A percentile compares a stretch with the other conserved stretches of the same genome.
phyloP scores from a whole-genome alignment of 2,888 invertebrate genomes.

The Mimas tiliae region DNA sequence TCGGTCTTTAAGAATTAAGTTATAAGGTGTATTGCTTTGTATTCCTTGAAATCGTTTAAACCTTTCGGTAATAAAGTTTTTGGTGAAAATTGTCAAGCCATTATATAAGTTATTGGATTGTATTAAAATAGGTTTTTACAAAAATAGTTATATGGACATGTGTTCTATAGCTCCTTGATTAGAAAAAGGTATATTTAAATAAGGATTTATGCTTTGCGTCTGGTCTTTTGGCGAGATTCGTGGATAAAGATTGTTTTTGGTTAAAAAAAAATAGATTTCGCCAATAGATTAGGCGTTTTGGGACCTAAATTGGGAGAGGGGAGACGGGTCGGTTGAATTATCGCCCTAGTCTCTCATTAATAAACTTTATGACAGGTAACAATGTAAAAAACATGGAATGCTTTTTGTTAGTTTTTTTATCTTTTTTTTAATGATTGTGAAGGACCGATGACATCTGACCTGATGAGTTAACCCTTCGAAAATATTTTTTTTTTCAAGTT shows the following conservation, averaged over 20 bases:
- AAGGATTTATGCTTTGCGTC: slow-evolving; percentile 84
- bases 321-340: slow-evolving; percentile 50
- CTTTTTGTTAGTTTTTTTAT: slow-evolving; percentile 40
- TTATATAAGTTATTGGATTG: slow-evolving; percentile 44
- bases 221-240: slow-evolving; percentile 82
- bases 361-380: slow-evolving; percentile 26
- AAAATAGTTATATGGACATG: slow-evolving; percentile 41
- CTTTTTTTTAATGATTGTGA: slow-evolving; percentile 27
- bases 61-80: slow-evolving; percentile 38
- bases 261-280: slow-evolving; percentile 66
- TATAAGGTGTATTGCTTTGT: slow-evolving; percentile 38
- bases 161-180: slow-evolving; percentile 43
- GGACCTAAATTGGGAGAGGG: slow-evolving; percentile 59
- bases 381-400: slow-evolving; percentile 13
- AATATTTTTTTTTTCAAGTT: background rate
- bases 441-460: slow-evolving; percentile 19
- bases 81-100: slow-evolving; percentile 35
- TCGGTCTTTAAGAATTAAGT: slow-evolving; percentile 29
- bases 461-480: slow-evolving; percentile 3
- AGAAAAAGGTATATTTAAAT: slow-evolving; percentile 78
- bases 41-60: slow-evolving; percentile 42
- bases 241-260: slow-evolving; percentile 74
- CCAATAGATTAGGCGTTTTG: slow-evolving; percentile 61
- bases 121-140: slow-evolving; percentile 44
- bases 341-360: slow-evolving; percentile 6